Percentiles rank a stretch among this genome's conserved stretches.
phyloP scores from a whole-genome alignment of 2,888 invertebrate genomes.

The Catonia carolina region DNA sequence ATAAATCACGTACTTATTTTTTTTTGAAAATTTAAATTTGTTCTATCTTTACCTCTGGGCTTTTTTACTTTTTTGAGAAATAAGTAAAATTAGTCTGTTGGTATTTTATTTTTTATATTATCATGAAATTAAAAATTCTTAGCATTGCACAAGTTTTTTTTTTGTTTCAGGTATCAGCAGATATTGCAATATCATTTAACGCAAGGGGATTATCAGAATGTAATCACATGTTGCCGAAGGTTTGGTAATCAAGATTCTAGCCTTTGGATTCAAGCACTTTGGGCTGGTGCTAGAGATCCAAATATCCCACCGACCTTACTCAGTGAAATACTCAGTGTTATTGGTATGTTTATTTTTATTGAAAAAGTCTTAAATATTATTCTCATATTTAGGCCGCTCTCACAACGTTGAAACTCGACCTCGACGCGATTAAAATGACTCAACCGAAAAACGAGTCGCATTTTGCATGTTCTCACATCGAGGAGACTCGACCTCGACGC shows the following conservation, averaged over 20 bases:
- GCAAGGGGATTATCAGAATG: slow-evolving; percentile 58
- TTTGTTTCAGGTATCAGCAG: slow-evolving; percentile 59
- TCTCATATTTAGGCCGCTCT: too few relatives aligned
- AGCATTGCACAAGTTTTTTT: too few relatives aligned
- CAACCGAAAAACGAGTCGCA: too few relatives aligned
- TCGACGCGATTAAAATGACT: too few relatives aligned
- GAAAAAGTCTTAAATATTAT: too few relatives aligned
- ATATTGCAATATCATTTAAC: slow-evolving; percentile 68
- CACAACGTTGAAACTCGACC: too few relatives aligned
- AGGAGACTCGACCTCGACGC: too few relatives aligned
- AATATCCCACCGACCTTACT: slow-evolving; percentile 53
- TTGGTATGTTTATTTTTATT: slow-evolving; percentile 51
- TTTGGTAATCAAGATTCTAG: slow-evolving; percentile 72
- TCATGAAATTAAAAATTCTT: too few relatives aligned
- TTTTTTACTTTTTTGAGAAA: not conserved
- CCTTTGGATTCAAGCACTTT: slow-evolving; percentile 82
- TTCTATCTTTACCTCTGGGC: too few relatives aligned
- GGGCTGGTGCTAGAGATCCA: slow-evolving; percentile 57
- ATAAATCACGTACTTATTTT: too few relatives aligned
- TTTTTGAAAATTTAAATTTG: too few relatives aligned
- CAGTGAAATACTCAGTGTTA: slow-evolving; percentile 54
- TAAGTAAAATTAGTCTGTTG: not conserved
- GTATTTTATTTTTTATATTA: not conserved
- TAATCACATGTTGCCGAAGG: slow-evolving; percentile 69
- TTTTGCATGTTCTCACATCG: too few relatives aligned